Percentiles rank a stretch among this genome's conserved stretches.
phyloP scores from a whole-genome alignment of 2,888 invertebrate species.

The Scrobipalpa costella region DNA sequence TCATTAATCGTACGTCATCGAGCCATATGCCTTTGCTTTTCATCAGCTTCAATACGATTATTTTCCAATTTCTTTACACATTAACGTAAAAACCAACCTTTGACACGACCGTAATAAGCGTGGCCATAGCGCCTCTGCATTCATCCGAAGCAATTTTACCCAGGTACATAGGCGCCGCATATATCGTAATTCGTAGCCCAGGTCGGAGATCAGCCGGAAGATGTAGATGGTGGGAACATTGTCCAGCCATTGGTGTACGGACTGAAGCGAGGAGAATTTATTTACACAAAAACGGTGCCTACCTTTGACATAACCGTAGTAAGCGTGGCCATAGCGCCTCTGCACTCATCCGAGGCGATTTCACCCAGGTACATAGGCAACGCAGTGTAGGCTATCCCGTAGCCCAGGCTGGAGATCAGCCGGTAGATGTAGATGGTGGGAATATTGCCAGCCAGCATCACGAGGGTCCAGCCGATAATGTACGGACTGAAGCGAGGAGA shows the following conservation, averaged over 20 bases:
- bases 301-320: slow-evolving; percentile 81
- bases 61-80: too few species aligned
- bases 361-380: slow-evolving; percentile 84
- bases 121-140: slow-evolving; percentile 82
- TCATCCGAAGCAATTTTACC: slow-evolving; percentile 83
- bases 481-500: slow-evolving; percentile 80
- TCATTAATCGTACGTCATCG: too few species aligned
- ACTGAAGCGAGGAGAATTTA: slow-evolving; percentile 79
- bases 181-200: slow-evolving; percentile 83
- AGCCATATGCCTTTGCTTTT: too few species aligned
- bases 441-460: slow-evolving; percentile 81
- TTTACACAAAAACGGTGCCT: slow-evolving; percentile 33
- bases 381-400: slow-evolving; percentile 81
- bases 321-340: slow-evolving; percentile 82
- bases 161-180: slow-evolving; percentile 82
- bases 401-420: slow-evolving; percentile 83
- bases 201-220: slow-evolving; percentile 82
- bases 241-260: slow-evolving; percentile 84
- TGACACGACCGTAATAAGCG: slow-evolving; percentile 80
- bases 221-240: slow-evolving; percentile 80
- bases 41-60: too few species aligned
- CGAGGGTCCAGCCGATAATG: slow-evolving; percentile 83
- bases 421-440: slow-evolving; percentile 81
- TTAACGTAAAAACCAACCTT: slow-evolving; percentile 60
- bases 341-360: slow-evolving; percentile 81